These are phyloP conservation scores for Ctenomys sociabilis DNA, from an alignment of 2,113 vertebrate species.

Conservation along the genomic window DNA sequence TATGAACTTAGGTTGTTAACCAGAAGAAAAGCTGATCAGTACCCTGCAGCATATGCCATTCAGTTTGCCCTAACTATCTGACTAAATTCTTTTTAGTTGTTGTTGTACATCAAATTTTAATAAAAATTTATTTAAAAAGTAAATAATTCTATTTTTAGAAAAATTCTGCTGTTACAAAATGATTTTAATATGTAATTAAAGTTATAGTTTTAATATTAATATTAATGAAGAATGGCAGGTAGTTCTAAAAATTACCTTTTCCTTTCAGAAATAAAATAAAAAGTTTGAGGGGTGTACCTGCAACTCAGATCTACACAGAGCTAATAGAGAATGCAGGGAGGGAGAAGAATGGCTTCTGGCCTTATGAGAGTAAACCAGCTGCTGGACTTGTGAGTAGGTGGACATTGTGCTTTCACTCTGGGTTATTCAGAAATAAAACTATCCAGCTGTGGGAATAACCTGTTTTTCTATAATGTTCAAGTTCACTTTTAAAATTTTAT, in stretches of 20 bases:
- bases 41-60: no score
- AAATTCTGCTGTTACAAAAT: neutral
- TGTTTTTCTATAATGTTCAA: neutral
- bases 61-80: no score
- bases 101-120: constrained; percentile 55
- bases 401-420: neutral
- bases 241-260: constrained; percentile 8
- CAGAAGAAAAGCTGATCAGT: no score
- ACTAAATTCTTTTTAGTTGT: no score
- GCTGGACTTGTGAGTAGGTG: neutral
- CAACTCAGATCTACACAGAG: neutral
- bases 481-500: constrained; percentile 50
- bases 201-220: constrained; percentile 36
- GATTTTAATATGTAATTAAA: constrained; percentile 39
- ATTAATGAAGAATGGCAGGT: constrained; percentile 36
- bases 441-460: neutral
- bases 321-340: neutral
- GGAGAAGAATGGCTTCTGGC: constrained; percentile 7
- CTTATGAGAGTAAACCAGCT: neutral
- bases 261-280: constrained; percentile 49
- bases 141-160: constrained; percentile 39
- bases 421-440: neutral
- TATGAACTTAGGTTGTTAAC: no score
- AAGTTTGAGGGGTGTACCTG: neutral
- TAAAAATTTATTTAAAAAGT: constrained; percentile 16